Evolutionary conservation across 2,113 vertebrate species (phyloP).

Genomic region (Trachemys scripta): DNA sequence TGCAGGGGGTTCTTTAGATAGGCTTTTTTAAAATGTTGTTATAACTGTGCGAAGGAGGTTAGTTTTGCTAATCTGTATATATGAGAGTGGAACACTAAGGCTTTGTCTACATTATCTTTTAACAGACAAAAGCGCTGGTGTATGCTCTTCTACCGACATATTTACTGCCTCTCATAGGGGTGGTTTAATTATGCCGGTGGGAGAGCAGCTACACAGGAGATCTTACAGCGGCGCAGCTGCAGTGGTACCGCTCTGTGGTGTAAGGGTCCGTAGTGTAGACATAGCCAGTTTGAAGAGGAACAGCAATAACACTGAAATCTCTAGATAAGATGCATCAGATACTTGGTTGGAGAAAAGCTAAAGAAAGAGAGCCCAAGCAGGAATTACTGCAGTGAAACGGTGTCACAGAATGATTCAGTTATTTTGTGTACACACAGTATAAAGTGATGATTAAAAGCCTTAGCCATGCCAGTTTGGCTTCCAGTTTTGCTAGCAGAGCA

Average conservation of each 20-base stretch:
- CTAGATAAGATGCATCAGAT: background rate
- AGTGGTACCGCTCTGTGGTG: too few relatives aligned
- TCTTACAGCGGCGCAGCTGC: too few relatives aligned
- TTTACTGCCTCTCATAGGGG: too few relatives aligned
- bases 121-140: too few relatives aligned
- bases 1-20: background rate
- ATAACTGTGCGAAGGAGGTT: background rate
- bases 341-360: background rate
- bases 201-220: too few relatives aligned
- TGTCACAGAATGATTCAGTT: constrained; percentile 8
- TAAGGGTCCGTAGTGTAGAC: too few relatives aligned
- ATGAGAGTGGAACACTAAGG: fast-evolving
- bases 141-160: too few relatives aligned
- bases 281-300: background rate
- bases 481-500: constrained; percentile 26
- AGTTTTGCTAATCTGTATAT: background rate
- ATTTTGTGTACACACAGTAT: background rate
- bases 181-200: too few relatives aligned
- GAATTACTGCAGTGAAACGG: background rate
- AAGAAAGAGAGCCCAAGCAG: background rate
- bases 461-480: constrained; percentile 16
- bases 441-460: constrained; percentile 33
- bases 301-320: background rate
- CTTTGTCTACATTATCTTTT: too few relatives aligned
- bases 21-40: background rate